Conservation (phyloP, 2,113 vertebrate species). For the Dinomys branickii region DNA sequence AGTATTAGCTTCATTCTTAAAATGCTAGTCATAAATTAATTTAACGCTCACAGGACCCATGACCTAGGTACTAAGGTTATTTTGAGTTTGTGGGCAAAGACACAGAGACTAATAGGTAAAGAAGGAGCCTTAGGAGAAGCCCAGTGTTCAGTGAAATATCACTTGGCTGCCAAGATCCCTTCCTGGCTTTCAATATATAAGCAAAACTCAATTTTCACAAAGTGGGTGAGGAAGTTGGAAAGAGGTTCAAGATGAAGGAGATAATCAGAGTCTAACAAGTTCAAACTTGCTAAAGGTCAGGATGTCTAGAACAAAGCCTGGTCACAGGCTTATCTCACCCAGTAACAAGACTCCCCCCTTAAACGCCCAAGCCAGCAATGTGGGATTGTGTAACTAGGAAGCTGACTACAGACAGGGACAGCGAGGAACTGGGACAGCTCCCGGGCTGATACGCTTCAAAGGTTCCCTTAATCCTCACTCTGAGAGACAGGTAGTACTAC, state of each 20-base stretch:
- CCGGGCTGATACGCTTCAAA: neutral
- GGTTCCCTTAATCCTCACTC: neutral
- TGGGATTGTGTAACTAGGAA: neutral
- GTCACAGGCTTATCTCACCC: neutral
- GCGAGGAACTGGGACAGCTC: neutral
- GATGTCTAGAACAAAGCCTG: neutral
- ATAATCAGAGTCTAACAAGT: neutral
- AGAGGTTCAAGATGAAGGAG: neutral
- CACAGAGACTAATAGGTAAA: neutral
- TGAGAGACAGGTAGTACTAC: neutral
- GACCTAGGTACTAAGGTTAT: neutral
- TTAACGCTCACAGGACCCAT: neutral
- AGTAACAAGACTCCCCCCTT: neutral
- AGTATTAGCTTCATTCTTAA: constrained; percentile 12
- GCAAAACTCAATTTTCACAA: neutral
- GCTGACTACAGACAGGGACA: neutral
- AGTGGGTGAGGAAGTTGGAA: neutral
- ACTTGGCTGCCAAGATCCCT: neutral
- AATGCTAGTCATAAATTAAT: neutral
- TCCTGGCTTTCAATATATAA: neutral
- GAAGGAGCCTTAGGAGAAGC: neutral
- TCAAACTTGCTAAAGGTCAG: neutral
- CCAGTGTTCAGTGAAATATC: neutral
- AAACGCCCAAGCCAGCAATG: neutral
- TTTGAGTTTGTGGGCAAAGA: neutral